Conservation (phyloP, 2,888 invertebrate species). For the Atrina japonica region DNA sequence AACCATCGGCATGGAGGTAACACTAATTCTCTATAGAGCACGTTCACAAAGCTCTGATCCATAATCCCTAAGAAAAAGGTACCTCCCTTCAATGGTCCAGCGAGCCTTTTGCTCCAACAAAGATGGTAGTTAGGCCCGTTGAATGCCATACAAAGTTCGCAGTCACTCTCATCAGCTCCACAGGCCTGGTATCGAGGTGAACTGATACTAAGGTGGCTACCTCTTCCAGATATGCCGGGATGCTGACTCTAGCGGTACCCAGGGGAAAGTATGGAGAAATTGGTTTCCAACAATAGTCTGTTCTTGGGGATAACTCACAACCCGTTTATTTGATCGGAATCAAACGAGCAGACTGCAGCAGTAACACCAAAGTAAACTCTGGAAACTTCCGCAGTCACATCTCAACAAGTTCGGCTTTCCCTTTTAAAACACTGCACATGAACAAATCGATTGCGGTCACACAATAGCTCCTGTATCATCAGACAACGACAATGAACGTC, state of each 20-base stretch:
- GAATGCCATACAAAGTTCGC: neutral
- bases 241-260: slow-evolving; percentile 2
- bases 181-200: slow-evolving; percentile 3
- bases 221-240: slow-evolving; percentile 2
- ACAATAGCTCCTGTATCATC: slow-evolving; percentile 4
- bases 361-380: slow-evolving; percentile 1
- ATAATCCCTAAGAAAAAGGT: no score
- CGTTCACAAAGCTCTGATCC: no score
- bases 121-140: no score
- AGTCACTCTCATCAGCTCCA: slow-evolving; percentile 3
- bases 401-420: slow-evolving; percentile 15
- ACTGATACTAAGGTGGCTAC: neutral
- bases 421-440: slow-evolving; percentile 24
- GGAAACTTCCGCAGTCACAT: slow-evolving; percentile 8
- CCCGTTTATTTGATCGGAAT: neutral
- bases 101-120: no score
- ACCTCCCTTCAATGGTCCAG: no score
- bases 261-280: slow-evolving; percentile 12
- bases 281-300: slow-evolving; percentile 7
- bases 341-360: slow-evolving; percentile 2
- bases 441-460: neutral
- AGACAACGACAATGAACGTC: slow-evolving; percentile 12
- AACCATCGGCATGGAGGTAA: no score
- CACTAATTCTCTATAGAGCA: no score
- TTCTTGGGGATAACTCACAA: neutral